Evolutionary conservation across 2,113 vertebrate genomes (phyloP).

Genomic region (Eclectus roratus): DNA sequence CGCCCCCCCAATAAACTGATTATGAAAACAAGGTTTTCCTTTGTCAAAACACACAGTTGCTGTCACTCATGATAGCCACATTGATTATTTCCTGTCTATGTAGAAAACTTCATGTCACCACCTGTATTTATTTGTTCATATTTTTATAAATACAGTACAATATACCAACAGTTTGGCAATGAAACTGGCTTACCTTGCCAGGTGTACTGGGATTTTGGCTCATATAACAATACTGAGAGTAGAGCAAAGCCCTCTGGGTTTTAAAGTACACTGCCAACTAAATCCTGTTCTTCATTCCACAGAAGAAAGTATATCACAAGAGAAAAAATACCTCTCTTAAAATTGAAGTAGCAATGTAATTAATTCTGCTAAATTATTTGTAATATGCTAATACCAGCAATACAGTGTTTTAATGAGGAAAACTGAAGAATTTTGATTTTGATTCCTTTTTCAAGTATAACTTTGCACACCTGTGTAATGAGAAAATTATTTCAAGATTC

Average conservation of each 20-base stretch:
- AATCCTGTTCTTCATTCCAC: background rate
- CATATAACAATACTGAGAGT: background rate
- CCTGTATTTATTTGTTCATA: background rate
- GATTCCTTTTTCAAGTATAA: background rate
- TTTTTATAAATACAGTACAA: background rate
- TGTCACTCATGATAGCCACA: background rate
- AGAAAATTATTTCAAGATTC: background rate
- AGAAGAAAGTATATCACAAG: background rate
- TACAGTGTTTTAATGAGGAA: background rate
- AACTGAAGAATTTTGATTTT: background rate
- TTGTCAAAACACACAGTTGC: background rate
- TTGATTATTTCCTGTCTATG: background rate
- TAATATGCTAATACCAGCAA: background rate
- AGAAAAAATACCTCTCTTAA: background rate
- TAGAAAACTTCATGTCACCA: background rate
- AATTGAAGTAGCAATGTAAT: conserved; percentile 33
- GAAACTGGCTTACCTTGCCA: background rate
- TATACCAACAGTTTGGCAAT: background rate
- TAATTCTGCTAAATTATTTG: conserved; percentile 28
- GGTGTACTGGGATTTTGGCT: background rate
- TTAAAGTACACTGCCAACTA: background rate
- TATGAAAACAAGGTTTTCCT: background rate
- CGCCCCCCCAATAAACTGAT: accelerated
- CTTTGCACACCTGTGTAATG: background rate
- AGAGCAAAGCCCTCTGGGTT: background rate